Evolutionary conservation across 2,888 invertebrate genomes (phyloP).

Genomic region (Tenthredo scrophulariae): DNA sequence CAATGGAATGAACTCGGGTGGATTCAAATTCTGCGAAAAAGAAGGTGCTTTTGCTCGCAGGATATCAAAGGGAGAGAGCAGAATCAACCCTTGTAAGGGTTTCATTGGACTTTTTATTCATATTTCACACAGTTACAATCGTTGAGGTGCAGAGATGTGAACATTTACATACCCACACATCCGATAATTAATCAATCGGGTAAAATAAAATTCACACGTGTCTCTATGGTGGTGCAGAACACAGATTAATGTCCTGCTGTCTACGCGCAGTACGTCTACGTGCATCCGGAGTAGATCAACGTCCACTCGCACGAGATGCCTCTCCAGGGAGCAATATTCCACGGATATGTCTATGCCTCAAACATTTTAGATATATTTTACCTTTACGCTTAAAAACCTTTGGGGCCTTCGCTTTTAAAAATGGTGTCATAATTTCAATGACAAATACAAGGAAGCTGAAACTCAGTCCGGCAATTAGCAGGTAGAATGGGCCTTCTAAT

Average conservation of each 20-base stretch:
- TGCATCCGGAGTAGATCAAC: slow-evolving; percentile 4
- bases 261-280: background rate
- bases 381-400: background rate
- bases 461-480: slow-evolving; percentile 17
- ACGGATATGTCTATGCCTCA: background rate
- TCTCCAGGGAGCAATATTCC: background rate
- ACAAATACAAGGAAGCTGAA: slow-evolving; percentile 7
- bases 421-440: slow-evolving; percentile 2
- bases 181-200: background rate
- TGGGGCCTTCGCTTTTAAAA: background rate
- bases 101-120: background rate
- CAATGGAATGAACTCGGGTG: background rate
- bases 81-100: background rate
- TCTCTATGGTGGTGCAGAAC: background rate
- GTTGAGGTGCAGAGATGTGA: background rate
- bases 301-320: background rate
- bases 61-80: background rate
- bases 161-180: background rate
- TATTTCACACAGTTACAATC: background rate
- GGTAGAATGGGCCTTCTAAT: background rate
- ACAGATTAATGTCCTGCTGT: background rate
- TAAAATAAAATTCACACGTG: background rate
- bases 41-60: background rate
- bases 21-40: background rate
- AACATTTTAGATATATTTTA: background rate